Conservation (phyloP, 1,140 invertebrate genomes). For the Dreissena polymorpha region DNA sequence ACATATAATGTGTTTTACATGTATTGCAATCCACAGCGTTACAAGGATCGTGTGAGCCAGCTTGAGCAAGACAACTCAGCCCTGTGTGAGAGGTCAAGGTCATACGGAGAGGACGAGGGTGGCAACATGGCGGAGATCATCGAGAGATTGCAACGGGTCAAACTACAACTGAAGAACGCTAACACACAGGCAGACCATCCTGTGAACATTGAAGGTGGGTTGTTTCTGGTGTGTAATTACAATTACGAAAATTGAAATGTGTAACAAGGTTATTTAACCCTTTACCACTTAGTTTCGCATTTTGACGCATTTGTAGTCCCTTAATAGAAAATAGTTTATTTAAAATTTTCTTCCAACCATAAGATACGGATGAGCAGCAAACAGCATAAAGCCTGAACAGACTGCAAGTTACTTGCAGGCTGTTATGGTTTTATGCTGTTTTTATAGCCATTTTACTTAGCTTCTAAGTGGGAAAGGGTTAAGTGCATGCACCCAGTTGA, state of each 20-base stretch:
- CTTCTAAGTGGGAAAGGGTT: too few species aligned
- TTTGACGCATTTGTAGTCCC: too few species aligned
- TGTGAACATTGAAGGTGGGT: conserved; percentile 78
- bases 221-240: background rate
- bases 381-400: too few species aligned
- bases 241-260: background rate
- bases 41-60: conserved; percentile 82
- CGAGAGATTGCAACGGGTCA: conserved; percentile 75
- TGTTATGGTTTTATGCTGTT: too few species aligned
- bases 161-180: conserved; percentile 73
- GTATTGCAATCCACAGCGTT: conserved; percentile 77
- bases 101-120: conserved; percentile 65
- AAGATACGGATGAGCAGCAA: too few species aligned
- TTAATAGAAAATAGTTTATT: too few species aligned
- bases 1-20: background rate
- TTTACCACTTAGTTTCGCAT: too few species aligned
- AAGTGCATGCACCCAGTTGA: too few species aligned
- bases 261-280: too few species aligned
- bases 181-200: conserved; percentile 78
- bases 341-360: too few species aligned
- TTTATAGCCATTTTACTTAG: too few species aligned
- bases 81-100: conserved; percentile 67
- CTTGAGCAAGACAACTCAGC: conserved; percentile 79
- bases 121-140: conserved; percentile 69
- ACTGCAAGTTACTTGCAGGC: too few species aligned